Evolutionary conservation across 2,888 invertebrate species (phyloP), one percentile per base, ranked within the genome.

Genomic region (Sclerodermus sp.): DNA sequence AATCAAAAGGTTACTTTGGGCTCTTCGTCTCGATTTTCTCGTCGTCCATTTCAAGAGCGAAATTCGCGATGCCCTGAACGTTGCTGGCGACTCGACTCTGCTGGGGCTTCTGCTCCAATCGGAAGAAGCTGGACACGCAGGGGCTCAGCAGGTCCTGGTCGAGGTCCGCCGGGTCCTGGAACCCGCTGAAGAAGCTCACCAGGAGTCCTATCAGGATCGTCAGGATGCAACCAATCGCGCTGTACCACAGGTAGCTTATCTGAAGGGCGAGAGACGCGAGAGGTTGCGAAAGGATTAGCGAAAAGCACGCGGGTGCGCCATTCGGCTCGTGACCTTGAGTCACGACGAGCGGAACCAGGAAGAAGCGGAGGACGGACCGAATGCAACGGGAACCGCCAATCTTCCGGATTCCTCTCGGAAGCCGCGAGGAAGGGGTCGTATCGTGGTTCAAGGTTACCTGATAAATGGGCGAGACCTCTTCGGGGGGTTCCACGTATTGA

Each of bases 191-290:
- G 18, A 86, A 80, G n/a, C 93, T 93, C 32, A 88, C 86, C 1
- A 85, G 47, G 38, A 90, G 78, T 0, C 94, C 94, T 10, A 90
- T 79, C 10, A 89, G 67, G 17, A 93, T 78, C 0, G 91, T 92
- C 1, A 87, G 80, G 2, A 86, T 60, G 61, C 88, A 89, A 2
- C 94, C 93, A 49, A 93, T 84, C 45, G 86, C 86, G 6, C 93
- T 91, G 79, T 93, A 95, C 93, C 94, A 95, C 70, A 95, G 84
- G 75, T 94, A 95, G 51, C 77, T 77, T 15, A 71, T 70, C 77
- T 77, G 59, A 16, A 8, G 23, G 8, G 4, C 23, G n/a, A n/a
- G n/a, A 23, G 4, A 23, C 23, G 23, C 23, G 8, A 23, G 23
- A 8, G 23, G 23, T n/a, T n/a, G 8, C 23, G 23, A 23, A 5